Evolutionary conservation across 2,888 invertebrate species (phyloP).

Genomic region (Formica aserva): DNA sequence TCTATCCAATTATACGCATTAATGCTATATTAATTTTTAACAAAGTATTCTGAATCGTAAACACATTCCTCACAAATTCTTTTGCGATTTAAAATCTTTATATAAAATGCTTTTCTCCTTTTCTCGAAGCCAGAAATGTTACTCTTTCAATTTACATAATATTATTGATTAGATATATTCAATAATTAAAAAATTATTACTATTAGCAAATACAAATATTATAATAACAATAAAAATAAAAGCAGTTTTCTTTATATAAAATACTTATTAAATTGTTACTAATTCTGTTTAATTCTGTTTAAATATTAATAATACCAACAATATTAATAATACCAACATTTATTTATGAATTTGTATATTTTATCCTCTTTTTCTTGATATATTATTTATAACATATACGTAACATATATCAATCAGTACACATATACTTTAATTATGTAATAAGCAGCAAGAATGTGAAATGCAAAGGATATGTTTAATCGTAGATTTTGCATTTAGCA

Average conservation of each 20-base stretch:
- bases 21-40: constrained; percentile 32
- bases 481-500: constrained; percentile 3
- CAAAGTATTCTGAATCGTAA: background rate
- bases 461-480: constrained; percentile 51
- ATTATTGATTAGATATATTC: background rate
- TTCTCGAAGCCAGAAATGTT: background rate
- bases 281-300: background rate
- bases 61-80: constrained; percentile 1
- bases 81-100: background rate
- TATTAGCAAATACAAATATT: background rate
- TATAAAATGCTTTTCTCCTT: background rate
- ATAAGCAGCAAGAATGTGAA: constrained; percentile 1
- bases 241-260: background rate
- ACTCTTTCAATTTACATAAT: background rate
- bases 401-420: background rate
- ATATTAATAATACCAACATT: background rate
- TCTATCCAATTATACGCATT: constrained; percentile 36
- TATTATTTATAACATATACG: background rate
- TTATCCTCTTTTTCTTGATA: background rate
- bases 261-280: background rate
- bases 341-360: background rate
- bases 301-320: background rate
- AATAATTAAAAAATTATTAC: background rate
- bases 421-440: constrained; percentile 22
- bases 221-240: background rate